A percentile compares a stretch with the other conserved stretches of the same genome.
phyloP scores from a whole-genome alignment of 1,140 invertebrate genomes.

The Eumeta japonica region DNA sequence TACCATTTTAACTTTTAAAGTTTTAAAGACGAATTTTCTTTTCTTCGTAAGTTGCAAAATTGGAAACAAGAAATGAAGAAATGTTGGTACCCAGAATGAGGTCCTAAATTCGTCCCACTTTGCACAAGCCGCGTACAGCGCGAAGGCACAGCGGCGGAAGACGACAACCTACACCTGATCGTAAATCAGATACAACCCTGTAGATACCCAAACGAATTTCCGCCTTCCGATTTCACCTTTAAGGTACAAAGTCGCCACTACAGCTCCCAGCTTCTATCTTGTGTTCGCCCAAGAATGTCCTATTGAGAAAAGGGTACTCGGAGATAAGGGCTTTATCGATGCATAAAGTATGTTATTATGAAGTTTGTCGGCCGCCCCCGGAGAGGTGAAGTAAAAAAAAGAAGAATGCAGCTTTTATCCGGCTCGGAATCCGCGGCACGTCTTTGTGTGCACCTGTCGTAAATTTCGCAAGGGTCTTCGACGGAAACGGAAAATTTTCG shows the following conservation, averaged over 20 bases:
- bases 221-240: conserved; percentile 16
- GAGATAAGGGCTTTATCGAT: conserved; percentile 45
- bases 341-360: conserved; percentile 48
- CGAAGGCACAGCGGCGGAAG: conserved; percentile 20
- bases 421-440: conserved; percentile 31
- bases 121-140: conserved; percentile 35
- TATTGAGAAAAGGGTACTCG: conserved; percentile 41
- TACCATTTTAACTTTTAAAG: no score
- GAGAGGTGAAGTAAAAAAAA: conserved; percentile 18
- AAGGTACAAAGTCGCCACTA: conserved; percentile 22
- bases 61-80: no score
- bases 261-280: conserved; percentile 25
- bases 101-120: conserved; percentile 38
- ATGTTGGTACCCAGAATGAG: no score
- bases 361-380: conserved; percentile 28
- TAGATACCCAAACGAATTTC: conserved; percentile 13
- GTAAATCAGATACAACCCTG: conserved; percentile 36
- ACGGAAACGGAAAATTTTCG: no score
- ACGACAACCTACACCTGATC: conserved; percentile 35
- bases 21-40: no score
- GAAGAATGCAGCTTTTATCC: conserved; percentile 26
- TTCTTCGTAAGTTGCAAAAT: no score
- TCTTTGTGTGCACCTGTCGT: conserved; percentile 43
- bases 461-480: no score
- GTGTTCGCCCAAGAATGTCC: conserved; percentile 28